Conservation (phyloP, 2,888 invertebrate species). For the Acanthosepion esculentum region DNA sequence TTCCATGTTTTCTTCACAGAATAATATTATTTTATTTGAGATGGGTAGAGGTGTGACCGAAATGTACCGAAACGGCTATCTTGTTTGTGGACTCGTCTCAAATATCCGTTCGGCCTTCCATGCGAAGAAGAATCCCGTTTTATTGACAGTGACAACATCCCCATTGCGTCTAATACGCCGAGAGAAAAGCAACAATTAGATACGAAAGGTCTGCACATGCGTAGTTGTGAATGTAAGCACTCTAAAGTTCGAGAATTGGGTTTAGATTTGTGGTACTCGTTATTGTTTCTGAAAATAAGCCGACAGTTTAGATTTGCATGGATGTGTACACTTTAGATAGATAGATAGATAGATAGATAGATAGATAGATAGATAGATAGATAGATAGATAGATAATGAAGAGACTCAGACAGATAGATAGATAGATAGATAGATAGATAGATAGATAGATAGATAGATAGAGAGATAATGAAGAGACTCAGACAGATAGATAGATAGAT, state of each 20-base stretch:
- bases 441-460: no score
- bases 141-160: neutral
- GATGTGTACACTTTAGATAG: neutral
- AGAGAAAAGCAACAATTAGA: neutral
- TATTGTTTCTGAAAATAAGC: neutral
- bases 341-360: neutral
- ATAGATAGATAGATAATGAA: no score
- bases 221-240: neutral
- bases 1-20: neutral
- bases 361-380: neutral
- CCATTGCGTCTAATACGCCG: neutral
- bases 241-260: neutral
- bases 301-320: neutral
- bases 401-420: no score
- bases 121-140: neutral
- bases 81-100: neutral
- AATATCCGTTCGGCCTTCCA: conserved; percentile 17
- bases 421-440: no score
- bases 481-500: no score
- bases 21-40: neutral
- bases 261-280: neutral
- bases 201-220: neutral
- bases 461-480: no score
- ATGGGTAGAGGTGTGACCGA: neutral
- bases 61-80: neutral